Conservation (phyloP, 1,140 invertebrate species). For the Hypsibius dujardini region DNA sequence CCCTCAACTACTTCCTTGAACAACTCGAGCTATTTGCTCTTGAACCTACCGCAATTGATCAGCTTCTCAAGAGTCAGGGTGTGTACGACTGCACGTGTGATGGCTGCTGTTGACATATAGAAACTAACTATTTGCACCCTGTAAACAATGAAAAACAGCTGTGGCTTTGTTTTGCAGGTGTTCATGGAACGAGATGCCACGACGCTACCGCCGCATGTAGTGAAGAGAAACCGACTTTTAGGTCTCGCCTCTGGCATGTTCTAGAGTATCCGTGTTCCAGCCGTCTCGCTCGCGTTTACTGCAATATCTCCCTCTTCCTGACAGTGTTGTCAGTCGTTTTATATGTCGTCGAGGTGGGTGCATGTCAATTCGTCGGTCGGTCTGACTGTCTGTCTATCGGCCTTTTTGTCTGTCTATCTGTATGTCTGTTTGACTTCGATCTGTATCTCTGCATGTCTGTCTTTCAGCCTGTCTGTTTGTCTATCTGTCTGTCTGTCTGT, state of each 20-base stretch:
- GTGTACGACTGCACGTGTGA: neutral
- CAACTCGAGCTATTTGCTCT: constrained; percentile 2
- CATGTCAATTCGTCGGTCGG: neutral
- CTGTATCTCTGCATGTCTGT: too few relatives aligned
- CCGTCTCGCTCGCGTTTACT: neutral
- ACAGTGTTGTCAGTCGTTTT: neutral
- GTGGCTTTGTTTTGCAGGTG: neutral
- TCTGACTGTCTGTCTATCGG: neutral
- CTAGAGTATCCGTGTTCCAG: neutral
- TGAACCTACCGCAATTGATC: neutral
- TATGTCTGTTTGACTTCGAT: neutral
- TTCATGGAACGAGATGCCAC: neutral
- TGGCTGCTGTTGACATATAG: neutral
- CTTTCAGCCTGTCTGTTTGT: too few relatives aligned
- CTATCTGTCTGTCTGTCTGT: too few relatives aligned
- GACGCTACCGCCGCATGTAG: neutral
- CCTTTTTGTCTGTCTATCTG: neutral
- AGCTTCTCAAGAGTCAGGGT: neutral
- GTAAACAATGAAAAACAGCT: neutral
- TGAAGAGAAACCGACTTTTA: neutral
- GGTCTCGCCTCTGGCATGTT: neutral
- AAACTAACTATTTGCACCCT: neutral
- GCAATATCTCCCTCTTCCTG: neutral
- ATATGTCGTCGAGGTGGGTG: neutral
- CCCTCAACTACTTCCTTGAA: constrained; percentile 7